Evolutionary conservation across 1,140 invertebrate genomes (phyloP), one percentile per base, ranked within the genome.

Genomic region (Megalopta genalis): DNA sequence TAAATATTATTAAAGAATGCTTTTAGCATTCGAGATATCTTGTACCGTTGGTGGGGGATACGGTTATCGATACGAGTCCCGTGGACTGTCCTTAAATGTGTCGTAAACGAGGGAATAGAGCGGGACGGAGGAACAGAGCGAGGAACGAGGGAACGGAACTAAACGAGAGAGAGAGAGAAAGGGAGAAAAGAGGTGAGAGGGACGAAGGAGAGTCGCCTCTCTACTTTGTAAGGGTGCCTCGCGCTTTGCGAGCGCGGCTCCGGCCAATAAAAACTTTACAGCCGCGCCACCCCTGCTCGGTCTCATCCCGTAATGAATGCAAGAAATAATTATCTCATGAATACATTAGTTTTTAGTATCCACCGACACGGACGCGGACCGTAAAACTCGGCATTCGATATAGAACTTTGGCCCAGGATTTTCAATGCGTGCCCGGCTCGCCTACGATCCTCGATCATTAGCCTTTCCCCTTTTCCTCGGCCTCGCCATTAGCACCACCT

Each of bases 321-420:
- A 90, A 91, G 90, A 91, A 91, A 91, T 91, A 91, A 91, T 91
- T 91, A 91, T 91, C 90, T 91, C 90, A 91, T 91, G 90, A 91
- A 91, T 91, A 91, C 89, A 91, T 91, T 91, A 91, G 83, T 90
- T 91, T 57, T 91, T 91, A 90, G 82, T 90, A 87, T 88, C 87
- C 80, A 66, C 85, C 86, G 83, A 88, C 88, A 85, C 83, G 87
- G 80, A 89, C 77, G 77, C 77, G 81, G 73, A 87, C 87, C 84
- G 82, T 90, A 90, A 91, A 91, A 82, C 70, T 46, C 74, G 63
- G 77, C 81, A 64, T 81, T 78, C 74, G 82, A 86, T 82, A 46
- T 72, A 88, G 85, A 81, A 32, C 64, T 49, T 89, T 88, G 88
- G 88, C 87, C 89, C 77, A 83, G 71, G 82, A 86, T 88, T 86